Base-by-base conservation (phyloP, 2,113 vertebrate genomes). In the Axis porcinus region DNA sequence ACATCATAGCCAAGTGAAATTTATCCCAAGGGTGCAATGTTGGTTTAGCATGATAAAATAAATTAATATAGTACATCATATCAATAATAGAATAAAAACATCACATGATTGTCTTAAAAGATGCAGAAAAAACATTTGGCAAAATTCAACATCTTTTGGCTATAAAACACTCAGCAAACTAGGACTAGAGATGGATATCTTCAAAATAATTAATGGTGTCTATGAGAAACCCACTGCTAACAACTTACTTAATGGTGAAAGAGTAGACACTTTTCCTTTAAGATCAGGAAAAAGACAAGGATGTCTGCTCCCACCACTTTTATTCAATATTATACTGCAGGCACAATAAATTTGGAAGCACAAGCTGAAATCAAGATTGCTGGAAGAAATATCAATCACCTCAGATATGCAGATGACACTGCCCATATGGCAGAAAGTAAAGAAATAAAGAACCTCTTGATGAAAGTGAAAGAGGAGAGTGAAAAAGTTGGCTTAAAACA, bases 141-240 rank as follows among this genome's bases (percentile, higher is more conserved):
- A 92, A 89, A 94, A 79, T 81, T 76, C 12, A 96, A 30, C 21
- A 40, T 52, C 52, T 3, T 85, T 91, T 89, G 6, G 54, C 62
- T 47, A 74, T 50, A 81, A 36, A 86, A 89, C 12, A 23, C 28
- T 89, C 17, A 43, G 23, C 36, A 76, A 76, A 45, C 36, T 78
- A 78, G 28, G 52, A 58, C 55, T 57, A 89, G 70, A 90, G 27
- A 30, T 43, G 54, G 58, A 33, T 40, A 13, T 45, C 25, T 74
- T 58, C 28, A 57, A 45, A 21, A 43, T 45, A 13, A 45, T 78
- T 57, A 78, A 45, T 21, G 36, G 12, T 45, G 12, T 78, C 52
- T 90, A 78, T 78, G 40, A 45, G 47, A 78, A 90, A n/a, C 52
- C 28, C 19, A 78, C 54, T 23, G 12, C 4, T 60, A 47, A 36